Base-by-base conservation (phyloP, 2,888 invertebrate species). In the Oxycera nigricornis region DNA sequence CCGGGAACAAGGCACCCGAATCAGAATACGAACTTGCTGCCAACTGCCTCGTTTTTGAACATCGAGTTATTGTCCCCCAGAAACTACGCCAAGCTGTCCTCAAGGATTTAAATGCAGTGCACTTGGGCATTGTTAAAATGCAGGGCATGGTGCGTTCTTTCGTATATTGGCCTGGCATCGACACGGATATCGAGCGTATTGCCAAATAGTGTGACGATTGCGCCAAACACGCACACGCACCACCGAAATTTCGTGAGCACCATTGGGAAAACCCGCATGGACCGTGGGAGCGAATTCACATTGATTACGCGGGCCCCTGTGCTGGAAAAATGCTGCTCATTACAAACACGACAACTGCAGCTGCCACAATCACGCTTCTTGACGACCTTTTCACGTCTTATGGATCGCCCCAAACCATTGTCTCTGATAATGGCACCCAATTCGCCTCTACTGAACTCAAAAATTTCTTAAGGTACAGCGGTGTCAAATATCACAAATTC, bases 251-350 rank as follows among this genome's bases (percentile, higher is more conserved):
- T 30, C 7, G 14, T 2, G 6, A 9, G 0, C 79, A 79, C 50
- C 74, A 74, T 24, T 80, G 78, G 74, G 75, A 74, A 46, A 78
- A 79, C 61, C 76, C 82, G n/a, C 77, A 76, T 11, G 75, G 77
- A 59, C 81, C 82, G 0, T 83, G 82, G 81, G 78, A 82, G 70
- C 76, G 85, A 20, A 75, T 85, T 2, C 84, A 86, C 77, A 78
- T 83, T 4, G 86, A 86, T 86, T n/a, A 83, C 78, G 83, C 85
- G 7, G 85, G 84, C 7, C 84, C 83, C 24, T 78, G 82, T 57
- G 67, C 79, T 7, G 82, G 80, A 9, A 75, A 74, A 7, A 80
- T 79, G 78, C 79, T n/a, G n/a, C n/a, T n/a, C n/a, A n/a, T n/a
- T n/a, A n/a, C n/a, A n/a, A n/a, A n/a, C n/a, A n/a, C n/a, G n/a